Evolutionary conservation across 2,797 vertebrate species (phyloP).

Genomic region (Spinus olivaceus): DNA sequence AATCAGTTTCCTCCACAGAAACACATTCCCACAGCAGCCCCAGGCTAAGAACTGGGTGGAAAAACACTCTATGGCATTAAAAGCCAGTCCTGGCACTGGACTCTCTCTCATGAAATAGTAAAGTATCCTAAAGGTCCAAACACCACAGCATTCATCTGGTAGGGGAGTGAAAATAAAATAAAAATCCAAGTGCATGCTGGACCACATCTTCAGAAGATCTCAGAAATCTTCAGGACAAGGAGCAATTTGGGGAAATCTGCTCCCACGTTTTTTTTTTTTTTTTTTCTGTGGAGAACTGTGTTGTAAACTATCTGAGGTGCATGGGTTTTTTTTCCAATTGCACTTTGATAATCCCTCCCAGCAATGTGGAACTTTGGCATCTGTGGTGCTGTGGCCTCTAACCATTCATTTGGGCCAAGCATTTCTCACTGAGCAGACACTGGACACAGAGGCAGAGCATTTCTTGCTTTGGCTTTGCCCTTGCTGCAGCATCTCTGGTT

Average conservation of each 20-base stretch:
- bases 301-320: background rate
- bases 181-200: background rate
- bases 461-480: background rate
- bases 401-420: background rate
- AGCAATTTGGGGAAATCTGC: background rate
- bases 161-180: background rate
- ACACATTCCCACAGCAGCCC: background rate
- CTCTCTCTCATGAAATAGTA: background rate
- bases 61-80: background rate
- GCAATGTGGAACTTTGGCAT: background rate
- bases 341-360: fast-evolving
- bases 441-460: background rate
- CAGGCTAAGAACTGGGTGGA: background rate
- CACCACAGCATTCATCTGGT: background rate
- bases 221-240: background rate
- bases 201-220: background rate
- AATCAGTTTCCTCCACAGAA: background rate
- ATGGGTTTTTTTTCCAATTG: fast-evolving
- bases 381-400: background rate
- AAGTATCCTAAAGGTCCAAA: background rate
- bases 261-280: background rate
- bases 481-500: background rate
- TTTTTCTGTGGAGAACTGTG: background rate
- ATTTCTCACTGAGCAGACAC: background rate
- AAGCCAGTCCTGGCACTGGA: background rate